Base-by-base conservation (phyloP, 1,140 invertebrate genomes). In the Cydia fagiglandana region DNA sequence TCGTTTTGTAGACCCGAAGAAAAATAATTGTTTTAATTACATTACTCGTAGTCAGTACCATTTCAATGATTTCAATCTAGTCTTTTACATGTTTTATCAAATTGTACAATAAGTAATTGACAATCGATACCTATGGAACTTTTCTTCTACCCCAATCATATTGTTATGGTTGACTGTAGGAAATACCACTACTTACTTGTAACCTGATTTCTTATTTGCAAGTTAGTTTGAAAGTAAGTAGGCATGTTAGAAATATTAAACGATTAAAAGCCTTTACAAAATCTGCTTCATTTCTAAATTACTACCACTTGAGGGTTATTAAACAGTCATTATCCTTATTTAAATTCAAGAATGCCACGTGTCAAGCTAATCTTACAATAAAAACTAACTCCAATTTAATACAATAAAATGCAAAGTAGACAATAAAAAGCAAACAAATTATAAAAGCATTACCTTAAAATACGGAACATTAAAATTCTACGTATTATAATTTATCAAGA, bases 401-500 rank as follows among this genome's bases (percentile, higher is more conserved):
- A 84, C 84, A 88, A 92, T 90, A 92, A 92, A 92, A 92, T 91
- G 83, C 83, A 90, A 91, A 91, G 75, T 81, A 86, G 81, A 89
- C 81, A 86, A 89, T 90, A 91, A 91, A 91, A 91, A 90, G 87
- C 87, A 92, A 92, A 92, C 90, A 91, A 88, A 92, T 92, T 92
- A 92, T 90, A 90, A 91, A 90, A 79, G 79, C 86, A 92, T 92
- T 91, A 90, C 83, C 81, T 73, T 83, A 88, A 47, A 47, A 47
- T 85, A 85, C 81, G 77, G 83, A 83, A 84, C 87, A 88, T 90
- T 89, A 88, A 90, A 88, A 91, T 91, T 92, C 86, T 90, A 70
- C 34, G 38, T 70, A 90, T 90, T 86, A 87, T 91, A 89, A 90
- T 91, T 85, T 87, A 90, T 90, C 84, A 90, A 90, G 88, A 88